Conservation (phyloP, 2,888 invertebrate genomes). For the Lasius platythorax region DNA sequence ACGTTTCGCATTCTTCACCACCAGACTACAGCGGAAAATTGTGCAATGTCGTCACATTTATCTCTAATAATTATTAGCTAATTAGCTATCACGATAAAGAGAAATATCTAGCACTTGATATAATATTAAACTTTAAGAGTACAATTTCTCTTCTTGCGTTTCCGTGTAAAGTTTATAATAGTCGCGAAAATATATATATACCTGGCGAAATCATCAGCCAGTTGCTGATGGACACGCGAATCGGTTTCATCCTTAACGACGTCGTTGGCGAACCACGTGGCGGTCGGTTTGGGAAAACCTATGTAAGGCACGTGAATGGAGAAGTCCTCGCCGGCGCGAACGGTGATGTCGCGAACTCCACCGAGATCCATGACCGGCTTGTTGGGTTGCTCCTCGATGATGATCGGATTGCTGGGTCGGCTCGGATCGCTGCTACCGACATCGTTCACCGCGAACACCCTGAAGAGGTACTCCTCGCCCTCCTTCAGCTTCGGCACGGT, state of each 20-base stretch:
- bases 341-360: conserved; percentile 97
- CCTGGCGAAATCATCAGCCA: conserved; percentile 94
- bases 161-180: conserved; percentile 8
- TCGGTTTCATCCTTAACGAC: conserved; percentile 93
- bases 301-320: conserved; percentile 98
- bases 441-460: conserved; percentile 97
- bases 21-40: conserved; percentile 88
- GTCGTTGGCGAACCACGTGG: conserved; percentile 97
- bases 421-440: conserved; percentile 94
- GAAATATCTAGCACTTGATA: neutral
- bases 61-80: neutral
- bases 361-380: conserved; percentile 98
- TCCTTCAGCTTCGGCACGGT: conserved; percentile 96
- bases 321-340: conserved; percentile 99
- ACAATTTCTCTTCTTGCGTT: neutral
- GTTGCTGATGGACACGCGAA: conserved; percentile 92
- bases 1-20: conserved; percentile 96
- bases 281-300: conserved; percentile 98
- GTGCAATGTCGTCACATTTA: neutral
- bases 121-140: conserved; percentile 4
- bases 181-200: conserved; percentile 50
- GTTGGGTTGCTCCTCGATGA: conserved; percentile 96
- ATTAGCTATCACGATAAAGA: neutral
- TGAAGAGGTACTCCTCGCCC: conserved; percentile 97
- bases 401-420: conserved; percentile 92